These are phyloP conservation scores for Charina bottae DNA, from an alignment of 2,113 vertebrate genomes.

Conservation along the genomic window DNA sequence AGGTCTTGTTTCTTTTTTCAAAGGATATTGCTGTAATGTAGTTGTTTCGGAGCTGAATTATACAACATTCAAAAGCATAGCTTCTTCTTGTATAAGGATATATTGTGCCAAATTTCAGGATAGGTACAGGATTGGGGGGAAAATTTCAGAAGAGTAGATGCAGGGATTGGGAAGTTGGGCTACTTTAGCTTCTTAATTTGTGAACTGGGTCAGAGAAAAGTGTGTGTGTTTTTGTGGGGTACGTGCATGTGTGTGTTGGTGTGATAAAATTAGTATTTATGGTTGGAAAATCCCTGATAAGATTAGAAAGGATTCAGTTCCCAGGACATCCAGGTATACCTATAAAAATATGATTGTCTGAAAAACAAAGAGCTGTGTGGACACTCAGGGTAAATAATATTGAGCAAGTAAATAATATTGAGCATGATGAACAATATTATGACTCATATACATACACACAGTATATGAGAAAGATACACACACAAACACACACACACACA, in stretches of 20 bases:
- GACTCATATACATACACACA: background rate
- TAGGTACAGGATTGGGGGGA: background rate
- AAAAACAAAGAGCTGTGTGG: background rate
- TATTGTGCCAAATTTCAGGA: too few species aligned
- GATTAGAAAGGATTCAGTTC: background rate
- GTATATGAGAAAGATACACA: background rate
- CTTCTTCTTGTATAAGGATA: too few species aligned
- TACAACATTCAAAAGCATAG: too few species aligned
- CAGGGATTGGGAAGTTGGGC: background rate
- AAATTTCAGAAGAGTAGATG: background rate
- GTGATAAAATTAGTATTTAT: background rate
- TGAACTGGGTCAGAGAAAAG: background rate
- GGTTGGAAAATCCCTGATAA: background rate
- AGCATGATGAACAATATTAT: background rate
- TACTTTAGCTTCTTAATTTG: background rate
- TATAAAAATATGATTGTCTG: background rate
- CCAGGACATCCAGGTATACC: background rate
- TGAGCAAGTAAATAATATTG: background rate
- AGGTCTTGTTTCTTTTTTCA: too few species aligned
- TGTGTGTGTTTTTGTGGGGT: background rate
- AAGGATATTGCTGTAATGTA: too few species aligned
- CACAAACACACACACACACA: too few species aligned
- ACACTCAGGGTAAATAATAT: background rate
- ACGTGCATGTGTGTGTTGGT: too few species aligned
- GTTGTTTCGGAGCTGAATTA: too few species aligned